A percentile compares a stretch with the other conserved stretches of the same genome.
Conservation (phyloP, 1,140 invertebrate genomes). For the Eurosta solidaginis region DNA sequence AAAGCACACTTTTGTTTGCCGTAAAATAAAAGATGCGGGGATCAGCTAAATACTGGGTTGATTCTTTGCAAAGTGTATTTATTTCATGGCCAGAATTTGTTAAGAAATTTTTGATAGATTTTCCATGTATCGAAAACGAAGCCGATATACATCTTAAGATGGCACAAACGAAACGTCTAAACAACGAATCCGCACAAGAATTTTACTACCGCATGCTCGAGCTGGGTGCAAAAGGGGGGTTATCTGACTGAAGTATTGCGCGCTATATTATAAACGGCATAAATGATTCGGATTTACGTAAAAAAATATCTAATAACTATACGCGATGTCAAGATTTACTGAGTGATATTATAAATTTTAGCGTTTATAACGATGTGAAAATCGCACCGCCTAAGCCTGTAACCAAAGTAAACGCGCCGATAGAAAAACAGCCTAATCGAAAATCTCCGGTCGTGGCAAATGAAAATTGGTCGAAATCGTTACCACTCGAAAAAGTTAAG, state of each 20-base stretch:
- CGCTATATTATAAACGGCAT: slow-evolving; percentile 6
- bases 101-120: too few relatives aligned
- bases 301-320: slow-evolving; percentile 4
- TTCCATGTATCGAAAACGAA: neutral
- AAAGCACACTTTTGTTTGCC: neutral
- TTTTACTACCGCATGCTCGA: neutral
- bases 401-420: neutral
- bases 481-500: too few relatives aligned
- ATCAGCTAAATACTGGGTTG: too few relatives aligned
- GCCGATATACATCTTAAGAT: neutral
- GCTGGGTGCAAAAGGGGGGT: neutral
- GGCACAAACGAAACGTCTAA: too few relatives aligned
- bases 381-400: neutral
- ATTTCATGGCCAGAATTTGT: too few relatives aligned
- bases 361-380: slow-evolving; percentile 8
- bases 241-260: neutral
- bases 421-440: neutral
- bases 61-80: too few relatives aligned
- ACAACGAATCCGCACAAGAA: neutral
- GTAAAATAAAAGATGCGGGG: too few relatives aligned
- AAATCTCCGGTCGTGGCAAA: neutral
- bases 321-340: neutral
- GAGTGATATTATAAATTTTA: slow-evolving; percentile 6
- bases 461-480: too few relatives aligned
- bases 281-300: neutral